phyloP scores from a whole-genome alignment of 2,888 invertebrate genomes.

The Erynnis tages region DNA sequence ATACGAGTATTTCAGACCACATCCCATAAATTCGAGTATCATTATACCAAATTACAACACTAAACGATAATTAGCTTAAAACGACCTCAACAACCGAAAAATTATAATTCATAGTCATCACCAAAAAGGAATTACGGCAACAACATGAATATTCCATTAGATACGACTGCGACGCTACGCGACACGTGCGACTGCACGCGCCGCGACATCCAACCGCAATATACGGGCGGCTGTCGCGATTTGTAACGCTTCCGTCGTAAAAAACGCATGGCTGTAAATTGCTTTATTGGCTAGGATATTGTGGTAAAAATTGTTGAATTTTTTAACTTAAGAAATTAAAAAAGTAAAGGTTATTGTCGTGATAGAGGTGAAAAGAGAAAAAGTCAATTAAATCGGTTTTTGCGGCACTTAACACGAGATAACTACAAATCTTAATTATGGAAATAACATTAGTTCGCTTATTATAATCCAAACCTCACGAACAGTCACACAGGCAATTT shows the following conservation, averaged over 20 bases:
- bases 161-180: conserved; percentile 4
- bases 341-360: too few species aligned
- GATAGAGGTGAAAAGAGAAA: too few species aligned
- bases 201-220: conserved; percentile 70
- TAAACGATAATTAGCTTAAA: background rate
- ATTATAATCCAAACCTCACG: too few species aligned
- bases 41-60: too few species aligned
- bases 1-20: too few species aligned
- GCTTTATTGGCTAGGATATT: conserved; percentile 36
- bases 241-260: conserved; percentile 55
- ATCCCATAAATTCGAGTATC: too few species aligned
- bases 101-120: conserved; percentile 17
- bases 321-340: too few species aligned
- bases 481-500: too few species aligned
- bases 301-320: conserved; percentile 40
- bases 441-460: too few species aligned
- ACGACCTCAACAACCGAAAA: background rate
- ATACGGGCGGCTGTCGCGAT: conserved; percentile 61
- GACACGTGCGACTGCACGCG: conserved; percentile 48
- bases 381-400: too few species aligned
- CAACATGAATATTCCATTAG: conserved; percentile 36
- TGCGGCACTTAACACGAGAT: too few species aligned
- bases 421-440: too few species aligned
- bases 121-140: conserved; percentile 8
- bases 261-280: conserved; percentile 22